Conservation (phyloP, 2,888 invertebrate species). For the Rotaria socialis region DNA sequence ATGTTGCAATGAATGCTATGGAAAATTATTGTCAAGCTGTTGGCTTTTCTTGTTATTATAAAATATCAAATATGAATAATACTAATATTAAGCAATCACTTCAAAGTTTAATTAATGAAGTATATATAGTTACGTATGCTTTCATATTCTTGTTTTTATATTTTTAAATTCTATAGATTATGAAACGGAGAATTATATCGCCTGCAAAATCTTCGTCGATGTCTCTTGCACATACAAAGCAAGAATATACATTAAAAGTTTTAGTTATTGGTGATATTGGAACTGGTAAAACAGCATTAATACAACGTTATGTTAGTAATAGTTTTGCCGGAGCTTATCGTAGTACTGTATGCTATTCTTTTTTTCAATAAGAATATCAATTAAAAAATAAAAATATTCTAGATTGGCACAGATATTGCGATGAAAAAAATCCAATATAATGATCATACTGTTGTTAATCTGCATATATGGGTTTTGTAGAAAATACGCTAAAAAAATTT, state of each 20-base stretch:
- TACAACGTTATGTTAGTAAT: slow-evolving; percentile 96
- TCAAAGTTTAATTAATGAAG: background rate
- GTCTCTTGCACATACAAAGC: slow-evolving; percentile 49
- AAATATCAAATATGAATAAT: background rate
- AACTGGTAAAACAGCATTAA: slow-evolving; percentile 93
- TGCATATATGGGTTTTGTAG: slow-evolving; percentile 62
- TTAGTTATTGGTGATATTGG: slow-evolving; percentile 94
- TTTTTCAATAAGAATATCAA: background rate
- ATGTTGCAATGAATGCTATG: background rate
- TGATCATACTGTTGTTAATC: slow-evolving; percentile 62
- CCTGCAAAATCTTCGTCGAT: too few relatives aligned
- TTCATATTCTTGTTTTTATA: background rate
- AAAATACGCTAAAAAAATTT: background rate
- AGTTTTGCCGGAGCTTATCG: slow-evolving; percentile 97
- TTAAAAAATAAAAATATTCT: background rate
- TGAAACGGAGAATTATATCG: background rate
- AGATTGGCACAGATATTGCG: slow-evolving; percentile 64
- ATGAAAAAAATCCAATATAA: slow-evolving; percentile 65
- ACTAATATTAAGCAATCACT: background rate
- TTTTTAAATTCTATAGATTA: background rate
- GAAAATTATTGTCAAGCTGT: background rate
- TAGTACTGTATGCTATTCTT: slow-evolving; percentile 69
- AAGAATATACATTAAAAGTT: slow-evolving; percentile 90
- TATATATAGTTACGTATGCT: background rate
- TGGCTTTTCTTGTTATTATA: background rate